These are phyloP conservation scores for Caenorhabditis virilis DNA, from an alignment of 2,888 invertebrate species.

Conservation along the genomic window DNA sequence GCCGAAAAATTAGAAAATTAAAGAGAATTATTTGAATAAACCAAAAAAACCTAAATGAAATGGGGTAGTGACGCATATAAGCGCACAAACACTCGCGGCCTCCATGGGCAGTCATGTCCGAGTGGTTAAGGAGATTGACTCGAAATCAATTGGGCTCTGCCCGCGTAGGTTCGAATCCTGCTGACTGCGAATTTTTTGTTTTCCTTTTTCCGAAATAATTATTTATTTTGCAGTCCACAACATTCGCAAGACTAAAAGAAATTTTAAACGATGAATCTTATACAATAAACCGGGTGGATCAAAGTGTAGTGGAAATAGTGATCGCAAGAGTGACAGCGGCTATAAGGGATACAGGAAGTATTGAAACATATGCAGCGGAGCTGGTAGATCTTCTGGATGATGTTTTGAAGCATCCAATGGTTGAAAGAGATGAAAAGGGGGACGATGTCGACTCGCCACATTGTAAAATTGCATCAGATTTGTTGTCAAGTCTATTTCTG, in stretches of 20 bases:
- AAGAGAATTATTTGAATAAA: no score
- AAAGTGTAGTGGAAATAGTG: conserved; percentile 92
- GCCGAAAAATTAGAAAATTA: neutral
- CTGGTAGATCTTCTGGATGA: conserved; percentile 84
- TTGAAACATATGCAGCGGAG: conserved; percentile 84
- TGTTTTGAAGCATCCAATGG: conserved; percentile 78
- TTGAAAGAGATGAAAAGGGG: conserved; percentile 71
- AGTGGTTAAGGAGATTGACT: conserved; percentile 59
- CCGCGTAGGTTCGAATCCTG: conserved; percentile 59
- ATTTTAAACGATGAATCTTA: conserved; percentile 85
- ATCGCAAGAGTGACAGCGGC: conserved; percentile 88
- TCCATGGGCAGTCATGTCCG: conserved; percentile 55
- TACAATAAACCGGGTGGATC: conserved; percentile 76
- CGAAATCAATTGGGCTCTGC: conserved; percentile 59
- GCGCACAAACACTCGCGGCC: no score
- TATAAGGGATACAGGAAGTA: conserved; percentile 83
- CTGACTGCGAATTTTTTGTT: conserved; percentile 40
- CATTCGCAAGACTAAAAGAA: conserved; percentile 77
- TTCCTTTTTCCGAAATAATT: no score
- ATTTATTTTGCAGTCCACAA: conserved; percentile 72
- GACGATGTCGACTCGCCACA: conserved; percentile 88
- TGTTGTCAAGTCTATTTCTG: conserved; percentile 90
- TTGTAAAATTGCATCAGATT: conserved; percentile 92
- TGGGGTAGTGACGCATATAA: no score
- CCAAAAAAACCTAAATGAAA: no score